phyloP scores from a whole-genome alignment of 2,113 vertebrate species.

The Indri indri region DNA sequence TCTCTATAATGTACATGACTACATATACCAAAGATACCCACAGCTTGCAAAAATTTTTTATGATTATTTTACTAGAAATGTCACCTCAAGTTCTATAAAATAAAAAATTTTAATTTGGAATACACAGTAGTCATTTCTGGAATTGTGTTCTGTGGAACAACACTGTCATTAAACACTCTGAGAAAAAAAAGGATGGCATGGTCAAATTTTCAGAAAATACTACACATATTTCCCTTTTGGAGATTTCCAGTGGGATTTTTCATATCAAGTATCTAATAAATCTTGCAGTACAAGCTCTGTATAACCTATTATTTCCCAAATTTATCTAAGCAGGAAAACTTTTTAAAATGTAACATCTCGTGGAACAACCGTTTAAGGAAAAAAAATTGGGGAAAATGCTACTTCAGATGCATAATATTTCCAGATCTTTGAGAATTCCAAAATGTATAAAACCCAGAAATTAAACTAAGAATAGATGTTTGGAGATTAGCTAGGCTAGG shows the following conservation, averaged over 20 bases:
- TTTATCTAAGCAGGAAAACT: neutral
- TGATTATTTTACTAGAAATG: constrained; percentile 7
- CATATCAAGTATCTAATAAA: neutral
- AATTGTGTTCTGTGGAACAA: neutral
- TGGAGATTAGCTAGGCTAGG: neutral
- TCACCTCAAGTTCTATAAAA: neutral
- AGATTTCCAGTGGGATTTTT: neutral
- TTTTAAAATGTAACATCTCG: constrained; percentile 19
- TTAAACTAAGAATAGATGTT: constrained; percentile 60
- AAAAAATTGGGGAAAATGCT: constrained; percentile 44
- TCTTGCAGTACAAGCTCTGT: neutral
- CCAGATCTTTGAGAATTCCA: neutral
- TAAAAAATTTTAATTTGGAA: neutral
- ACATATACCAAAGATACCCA: neutral
- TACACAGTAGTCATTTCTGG: neutral
- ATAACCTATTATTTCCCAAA: constrained; percentile 24
- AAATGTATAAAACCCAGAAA: constrained; percentile 38
- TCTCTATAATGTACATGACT: neutral
- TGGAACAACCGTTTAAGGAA: constrained; percentile 22
- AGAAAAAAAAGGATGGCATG: neutral
- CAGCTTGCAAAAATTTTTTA: neutral
- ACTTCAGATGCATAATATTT: constrained; percentile 46
- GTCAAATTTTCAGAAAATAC: neutral
- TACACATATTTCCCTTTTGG: neutral
- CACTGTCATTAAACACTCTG: neutral